Base-by-base conservation (phyloP, 2,888 invertebrate species). In the Cheilosia variabilis region DNA sequence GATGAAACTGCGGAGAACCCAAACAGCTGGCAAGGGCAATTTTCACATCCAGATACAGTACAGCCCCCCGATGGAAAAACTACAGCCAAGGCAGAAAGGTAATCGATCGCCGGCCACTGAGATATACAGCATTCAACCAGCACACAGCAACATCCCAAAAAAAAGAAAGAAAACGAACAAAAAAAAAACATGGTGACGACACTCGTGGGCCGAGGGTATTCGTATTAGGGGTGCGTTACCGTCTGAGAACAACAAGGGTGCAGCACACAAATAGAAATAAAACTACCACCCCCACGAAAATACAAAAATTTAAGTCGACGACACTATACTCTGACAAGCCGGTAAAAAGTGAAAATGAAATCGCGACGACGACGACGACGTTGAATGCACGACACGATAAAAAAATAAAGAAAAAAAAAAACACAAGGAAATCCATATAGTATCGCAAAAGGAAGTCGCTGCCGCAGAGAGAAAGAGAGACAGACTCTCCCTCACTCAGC, bases 281-380 rank as follows among this genome's bases (percentile, higher is more conserved):
- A 75, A 57, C 19, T 69, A 43, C 53, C 78, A 83, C 83, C 73
- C 80, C 31, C 69, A 55, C 31, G 27, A 58, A 66, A 41, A 37
- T 13, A 37, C 13, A 13, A 41, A 68, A 31, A 31, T 55, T n/a
- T 31, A 17, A 52, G 27, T 55, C 31, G 31, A 9, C 31, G 47
- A 75, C 62, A 75, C 75, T 34, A 57, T 63, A 72, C 63, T 63
- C 58, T 75, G 84, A 65, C 69, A 80, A 76, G 84, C 84, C 84
- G 84, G 84, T 80, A 84, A 84, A 84, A 84, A 84, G 84, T 84
- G 84, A 84, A 84, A 84, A 84, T 76, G 84, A 76, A 84, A 55
- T 80, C 80, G 80, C 80, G 60, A 80, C 80, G 60, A 71, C 69
- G 60, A 71, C 69, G 5, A 62, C 63, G 50, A 66, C 52, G 52